Evolutionary conservation across 2,797 vertebrate species (phyloP).

Genomic region (Paguma larvata): DNA sequence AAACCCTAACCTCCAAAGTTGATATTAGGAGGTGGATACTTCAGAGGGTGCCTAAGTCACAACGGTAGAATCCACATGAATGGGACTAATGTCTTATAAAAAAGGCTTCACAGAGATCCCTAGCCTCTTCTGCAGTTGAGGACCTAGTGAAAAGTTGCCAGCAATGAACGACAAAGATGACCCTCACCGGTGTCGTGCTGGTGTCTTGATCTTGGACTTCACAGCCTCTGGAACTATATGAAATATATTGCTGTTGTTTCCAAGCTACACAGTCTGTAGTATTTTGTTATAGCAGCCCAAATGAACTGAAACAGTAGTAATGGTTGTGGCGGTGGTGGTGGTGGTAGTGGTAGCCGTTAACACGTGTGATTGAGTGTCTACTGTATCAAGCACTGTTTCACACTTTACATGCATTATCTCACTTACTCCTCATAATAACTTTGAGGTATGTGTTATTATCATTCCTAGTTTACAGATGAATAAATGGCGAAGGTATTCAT

Average conservation of each 20-base stretch:
- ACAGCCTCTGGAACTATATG: neutral
- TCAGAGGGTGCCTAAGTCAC: neutral
- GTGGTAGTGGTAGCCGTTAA: neutral
- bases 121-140: neutral
- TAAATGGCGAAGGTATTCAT: neutral
- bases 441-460: neutral
- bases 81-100: neutral
- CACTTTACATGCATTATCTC: neutral
- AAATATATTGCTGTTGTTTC: neutral
- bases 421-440: neutral
- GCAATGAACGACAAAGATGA: neutral
- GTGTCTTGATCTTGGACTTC: neutral
- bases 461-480: constrained; percentile 4
- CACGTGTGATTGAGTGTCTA: neutral
- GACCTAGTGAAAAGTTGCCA: neutral
- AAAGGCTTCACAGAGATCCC: neutral
- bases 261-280: neutral
- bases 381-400: neutral
- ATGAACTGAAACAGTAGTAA: neutral
- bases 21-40: neutral
- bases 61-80: neutral
- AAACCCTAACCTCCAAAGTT: neutral
- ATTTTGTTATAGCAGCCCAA: neutral
- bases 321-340: neutral
- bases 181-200: neutral